These are phyloP conservation scores for Eucera pruinosa DNA, from an alignment of 2,888 invertebrate species.

Conservation along the genomic window DNA sequence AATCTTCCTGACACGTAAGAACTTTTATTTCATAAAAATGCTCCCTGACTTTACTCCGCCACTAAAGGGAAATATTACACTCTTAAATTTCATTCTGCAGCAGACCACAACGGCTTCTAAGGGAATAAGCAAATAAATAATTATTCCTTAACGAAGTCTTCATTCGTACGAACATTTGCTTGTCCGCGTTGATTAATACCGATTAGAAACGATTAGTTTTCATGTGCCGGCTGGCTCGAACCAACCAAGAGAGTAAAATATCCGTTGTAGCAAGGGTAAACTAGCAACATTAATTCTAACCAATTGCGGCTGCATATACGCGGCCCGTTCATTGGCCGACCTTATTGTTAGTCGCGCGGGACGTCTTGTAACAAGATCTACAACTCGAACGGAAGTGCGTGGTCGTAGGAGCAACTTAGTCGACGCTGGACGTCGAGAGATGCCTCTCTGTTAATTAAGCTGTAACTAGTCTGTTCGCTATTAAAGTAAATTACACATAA, in stretches of 20 bases:
- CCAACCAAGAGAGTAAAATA: constrained; percentile 50
- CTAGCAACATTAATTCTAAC: constrained; percentile 65
- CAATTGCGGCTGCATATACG: constrained; percentile 65
- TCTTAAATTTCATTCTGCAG: neutral
- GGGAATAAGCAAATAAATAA: constrained; percentile 22
- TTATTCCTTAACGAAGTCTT: constrained; percentile 20
- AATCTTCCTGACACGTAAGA: too few species aligned
- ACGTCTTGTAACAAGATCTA: constrained; percentile 37
- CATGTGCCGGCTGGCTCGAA: constrained; percentile 14
- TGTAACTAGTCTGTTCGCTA: neutral
- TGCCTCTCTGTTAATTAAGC: too few species aligned
- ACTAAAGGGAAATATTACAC: neutral
- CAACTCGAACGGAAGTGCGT: constrained; percentile 45
- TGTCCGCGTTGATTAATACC: constrained; percentile 37
- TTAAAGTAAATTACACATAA: constrained; percentile 1
- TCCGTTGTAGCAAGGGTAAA: constrained; percentile 56
- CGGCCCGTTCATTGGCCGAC: constrained; percentile 31
- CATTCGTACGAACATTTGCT: constrained; percentile 15
- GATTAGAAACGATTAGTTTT: constrained; percentile 56
- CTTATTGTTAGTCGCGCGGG: neutral
- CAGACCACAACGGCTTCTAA: neutral
- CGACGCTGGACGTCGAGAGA: constrained; percentile 1
- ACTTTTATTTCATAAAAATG: too few species aligned
- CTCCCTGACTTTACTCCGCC: too few species aligned
- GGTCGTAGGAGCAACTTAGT: constrained; percentile 16